These are phyloP conservation scores for Dendroctonus ponderosae DNA, from an alignment of 1,140 invertebrate species.

Conservation along the genomic window DNA sequence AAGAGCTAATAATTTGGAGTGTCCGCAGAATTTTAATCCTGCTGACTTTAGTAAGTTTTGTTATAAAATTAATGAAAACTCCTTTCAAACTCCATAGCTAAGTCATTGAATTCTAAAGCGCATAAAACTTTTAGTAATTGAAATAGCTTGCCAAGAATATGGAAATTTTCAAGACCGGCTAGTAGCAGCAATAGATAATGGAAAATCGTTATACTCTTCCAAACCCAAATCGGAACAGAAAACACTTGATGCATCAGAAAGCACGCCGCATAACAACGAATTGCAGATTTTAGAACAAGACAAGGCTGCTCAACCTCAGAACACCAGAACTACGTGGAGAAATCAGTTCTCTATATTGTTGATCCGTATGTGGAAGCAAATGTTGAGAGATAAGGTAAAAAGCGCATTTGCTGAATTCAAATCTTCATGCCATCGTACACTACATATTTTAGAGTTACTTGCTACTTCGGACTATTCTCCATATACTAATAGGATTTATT, in stretches of 20 bases:
- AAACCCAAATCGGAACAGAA: conserved; percentile 8
- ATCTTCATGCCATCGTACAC: not conserved
- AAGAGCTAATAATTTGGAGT: conserved; percentile 62
- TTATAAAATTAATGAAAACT: not conserved
- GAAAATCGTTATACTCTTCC: conserved; percentile 43
- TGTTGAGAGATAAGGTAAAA: conserved; percentile 66
- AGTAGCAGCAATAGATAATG: conserved; percentile 59
- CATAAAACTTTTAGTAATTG: conserved; percentile 62
- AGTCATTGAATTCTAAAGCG: not conserved
- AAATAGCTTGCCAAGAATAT: conserved; percentile 74
- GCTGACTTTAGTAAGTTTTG: conserved; percentile 72
- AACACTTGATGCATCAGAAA: not conserved
- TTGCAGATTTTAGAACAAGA: conserved; percentile 20
- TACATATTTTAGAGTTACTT: conserved; percentile 64
- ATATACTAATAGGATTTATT: conserved; percentile 67
- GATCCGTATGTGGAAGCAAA: conserved; percentile 68
- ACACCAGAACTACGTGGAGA: conserved; percentile 33
- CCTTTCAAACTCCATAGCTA: not conserved
- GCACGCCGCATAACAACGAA: not conserved
- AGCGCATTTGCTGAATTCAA: not conserved
- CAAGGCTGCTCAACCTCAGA: conserved; percentile 17
- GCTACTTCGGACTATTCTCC: conserved; percentile 64
- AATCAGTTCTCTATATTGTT: conserved; percentile 66
- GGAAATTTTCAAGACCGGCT: conserved; percentile 60
- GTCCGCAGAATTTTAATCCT: conserved; percentile 76